Base-by-base conservation (phyloP, 2,888 invertebrate genomes). In the Drosophila ezoana region DNA sequence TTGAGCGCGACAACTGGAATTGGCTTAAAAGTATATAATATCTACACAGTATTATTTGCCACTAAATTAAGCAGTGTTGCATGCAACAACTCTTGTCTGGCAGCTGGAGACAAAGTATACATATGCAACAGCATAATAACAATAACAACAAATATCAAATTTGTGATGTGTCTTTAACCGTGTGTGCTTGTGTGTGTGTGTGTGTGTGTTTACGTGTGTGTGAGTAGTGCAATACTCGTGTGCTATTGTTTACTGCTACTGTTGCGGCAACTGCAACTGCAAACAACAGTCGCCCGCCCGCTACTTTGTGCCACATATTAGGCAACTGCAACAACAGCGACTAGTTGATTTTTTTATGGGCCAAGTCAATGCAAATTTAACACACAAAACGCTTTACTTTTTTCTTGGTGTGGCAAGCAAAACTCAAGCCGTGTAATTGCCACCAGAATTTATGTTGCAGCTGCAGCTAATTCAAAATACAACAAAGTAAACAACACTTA, bases 211-310 rank as follows among this genome's bases (percentile, higher is more conserved):
- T 49, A 41, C 62, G 49, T 65, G 40, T 76, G 9, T 60, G 32
- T 51, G 44, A 59, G 40, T 53, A 54, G 80, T 64, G 68, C 54
- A 68, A 81, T 63, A 79, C 67, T 75, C 57, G 67, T 68, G 60
- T 57, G 43, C 83, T 81, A 86, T 83, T 83, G 87, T 83, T 67
- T 66, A 57, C 48, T n/a, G 76, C 79, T 53, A 70, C 64, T 70
- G 70, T 61, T 72, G 70, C 77, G 61, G 68, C 73, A 72, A 63
- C 64, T 67, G 70, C 65, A 66, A 68, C 76, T 59, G 65, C 74
- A 74, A 74, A 57, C 74, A 74, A 71, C 70, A 62, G 68, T 63
- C 76, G 60, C 68, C 81, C 83, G 74, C 83, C 83, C 83, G 83
- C 83, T 86, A 81, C 62, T 77, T 83, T 75, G 58, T 67, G 72